Evolutionary conservation across 2,888 invertebrate species (phyloP).

Genomic region (Petrolisthes cinctipes): DNA sequence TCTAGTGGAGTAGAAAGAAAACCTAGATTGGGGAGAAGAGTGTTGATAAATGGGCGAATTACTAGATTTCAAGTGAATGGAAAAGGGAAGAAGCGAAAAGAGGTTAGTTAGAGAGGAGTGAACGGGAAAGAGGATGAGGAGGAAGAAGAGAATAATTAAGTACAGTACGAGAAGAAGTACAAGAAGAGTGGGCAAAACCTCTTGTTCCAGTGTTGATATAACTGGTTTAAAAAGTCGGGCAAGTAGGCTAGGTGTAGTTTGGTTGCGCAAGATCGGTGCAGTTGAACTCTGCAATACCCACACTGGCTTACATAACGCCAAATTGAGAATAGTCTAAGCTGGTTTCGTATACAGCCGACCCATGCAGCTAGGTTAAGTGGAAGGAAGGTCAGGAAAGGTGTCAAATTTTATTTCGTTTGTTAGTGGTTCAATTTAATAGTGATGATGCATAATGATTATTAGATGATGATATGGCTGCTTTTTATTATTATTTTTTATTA

Average conservation of each 20-base stretch:
- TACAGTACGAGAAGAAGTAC: background rate
- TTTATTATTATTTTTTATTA: too few relatives aligned
- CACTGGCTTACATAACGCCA: too few relatives aligned
- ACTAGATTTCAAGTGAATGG: background rate
- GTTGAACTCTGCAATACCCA: too few relatives aligned
- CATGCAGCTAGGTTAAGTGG: too few relatives aligned
- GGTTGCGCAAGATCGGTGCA: too few relatives aligned
- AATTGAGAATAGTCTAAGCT: too few relatives aligned
- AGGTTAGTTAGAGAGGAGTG: background rate
- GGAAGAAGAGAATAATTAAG: slow-evolving; percentile 1
- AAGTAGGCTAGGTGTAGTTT: background rate
- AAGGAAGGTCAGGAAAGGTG: too few relatives aligned
- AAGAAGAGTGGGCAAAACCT: background rate
- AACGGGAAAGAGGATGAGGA: background rate
- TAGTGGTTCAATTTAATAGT: too few relatives aligned
- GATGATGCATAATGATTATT: too few relatives aligned
- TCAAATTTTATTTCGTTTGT: too few relatives aligned
- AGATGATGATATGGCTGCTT: too few relatives aligned
- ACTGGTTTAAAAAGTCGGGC: background rate
- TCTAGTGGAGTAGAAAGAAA: background rate
- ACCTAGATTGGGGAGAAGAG: background rate
- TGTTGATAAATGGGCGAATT: background rate
- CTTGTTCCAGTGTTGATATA: background rate
- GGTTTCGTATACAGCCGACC: too few relatives aligned
- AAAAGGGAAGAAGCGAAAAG: background rate